Percentiles rank a stretch among this genome's conserved stretches.
These are phyloP conservation scores for Fulmarus glacialis DNA, from an alignment of 2,113 vertebrate species.

Conservation along the genomic window DNA sequence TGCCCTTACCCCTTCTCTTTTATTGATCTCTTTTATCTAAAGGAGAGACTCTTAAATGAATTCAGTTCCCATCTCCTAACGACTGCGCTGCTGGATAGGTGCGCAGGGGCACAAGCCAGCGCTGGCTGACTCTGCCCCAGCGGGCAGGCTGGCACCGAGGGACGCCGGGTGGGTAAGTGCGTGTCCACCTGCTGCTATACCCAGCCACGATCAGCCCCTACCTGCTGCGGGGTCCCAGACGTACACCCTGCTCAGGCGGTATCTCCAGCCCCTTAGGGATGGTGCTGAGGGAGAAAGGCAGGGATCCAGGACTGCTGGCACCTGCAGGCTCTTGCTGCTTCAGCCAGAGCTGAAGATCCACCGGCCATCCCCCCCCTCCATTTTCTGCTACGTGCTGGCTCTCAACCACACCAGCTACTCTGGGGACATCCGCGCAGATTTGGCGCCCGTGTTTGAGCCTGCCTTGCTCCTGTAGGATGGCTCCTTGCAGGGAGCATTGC, in stretches of 20 bases:
- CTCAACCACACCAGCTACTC: neutral
- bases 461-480: neutral
- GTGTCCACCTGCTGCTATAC: neutral
- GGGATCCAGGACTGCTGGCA: neutral
- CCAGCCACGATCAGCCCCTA: accelerated
- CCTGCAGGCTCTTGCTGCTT: neutral
- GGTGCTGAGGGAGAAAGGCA: neutral
- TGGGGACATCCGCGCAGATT: accelerated
- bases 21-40: neutral
- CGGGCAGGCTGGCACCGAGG: neutral
- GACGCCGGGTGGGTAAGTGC: neutral
- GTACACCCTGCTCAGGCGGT: too few species aligned
- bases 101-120: neutral
- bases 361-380: neutral
- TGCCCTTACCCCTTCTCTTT: neutral
- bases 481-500: neutral
- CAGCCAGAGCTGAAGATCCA: neutral
- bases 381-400: neutral
- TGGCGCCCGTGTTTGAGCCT: neutral
- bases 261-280: neutral
- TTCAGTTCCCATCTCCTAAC: neutral
- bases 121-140: neutral
- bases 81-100: accelerated
- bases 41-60: neutral
- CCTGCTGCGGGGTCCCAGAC: neutral